Evolutionary conservation across 2,113 vertebrate species (phyloP).

Genomic region (Oceanodroma tethys): DNA sequence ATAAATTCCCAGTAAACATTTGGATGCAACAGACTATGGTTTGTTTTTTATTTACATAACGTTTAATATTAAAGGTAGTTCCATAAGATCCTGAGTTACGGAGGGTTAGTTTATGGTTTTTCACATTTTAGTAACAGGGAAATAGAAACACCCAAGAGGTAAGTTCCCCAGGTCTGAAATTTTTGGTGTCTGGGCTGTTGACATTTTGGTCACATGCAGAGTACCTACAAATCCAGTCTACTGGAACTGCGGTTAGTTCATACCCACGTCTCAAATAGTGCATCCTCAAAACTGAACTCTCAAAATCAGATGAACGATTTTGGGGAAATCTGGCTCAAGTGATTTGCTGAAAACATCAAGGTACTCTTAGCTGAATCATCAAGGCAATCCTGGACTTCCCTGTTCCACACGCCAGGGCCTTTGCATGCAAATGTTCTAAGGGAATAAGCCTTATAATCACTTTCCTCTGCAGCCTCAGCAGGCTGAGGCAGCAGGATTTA

Average conservation of each 20-base stretch:
- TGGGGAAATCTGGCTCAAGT: background rate
- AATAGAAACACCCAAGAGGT: background rate
- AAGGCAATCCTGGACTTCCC: background rate
- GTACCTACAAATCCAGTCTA: background rate
- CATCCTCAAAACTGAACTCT: background rate
- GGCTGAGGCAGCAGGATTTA: background rate
- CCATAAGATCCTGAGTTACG: background rate
- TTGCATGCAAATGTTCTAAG: background rate
- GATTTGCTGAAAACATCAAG: background rate
- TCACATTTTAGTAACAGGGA: background rate
- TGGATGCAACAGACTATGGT: background rate
- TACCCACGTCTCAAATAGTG: accelerated
- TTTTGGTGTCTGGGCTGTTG: background rate
- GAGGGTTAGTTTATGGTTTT: background rate
- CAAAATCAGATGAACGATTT: background rate
- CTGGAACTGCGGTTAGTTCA: background rate
- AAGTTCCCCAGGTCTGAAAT: background rate
- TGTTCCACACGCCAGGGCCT: background rate
- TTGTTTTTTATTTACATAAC: background rate
- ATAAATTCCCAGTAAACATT: background rate
- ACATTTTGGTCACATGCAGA: background rate
- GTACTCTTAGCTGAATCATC: background rate
- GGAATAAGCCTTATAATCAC: background rate
- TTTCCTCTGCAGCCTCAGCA: background rate
- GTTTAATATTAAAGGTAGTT: background rate